A percentile compares a stretch with the other conserved stretches of the same genome.
Evolutionary conservation across 2,113 vertebrate species (phyloP).

Genomic region (Passer montanus): DNA sequence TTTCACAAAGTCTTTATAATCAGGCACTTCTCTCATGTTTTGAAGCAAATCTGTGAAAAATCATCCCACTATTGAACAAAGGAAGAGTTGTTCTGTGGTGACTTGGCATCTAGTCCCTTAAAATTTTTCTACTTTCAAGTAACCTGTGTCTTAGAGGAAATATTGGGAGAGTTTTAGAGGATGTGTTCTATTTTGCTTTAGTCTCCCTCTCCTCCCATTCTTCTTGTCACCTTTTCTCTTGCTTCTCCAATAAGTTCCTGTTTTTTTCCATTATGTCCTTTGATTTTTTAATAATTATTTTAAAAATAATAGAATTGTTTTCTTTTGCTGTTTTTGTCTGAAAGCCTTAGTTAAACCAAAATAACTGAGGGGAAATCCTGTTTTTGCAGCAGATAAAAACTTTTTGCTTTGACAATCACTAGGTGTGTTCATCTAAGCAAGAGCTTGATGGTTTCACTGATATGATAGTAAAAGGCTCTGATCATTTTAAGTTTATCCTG

Average conservation of each 20-base stretch:
- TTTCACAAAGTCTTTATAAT: neutral
- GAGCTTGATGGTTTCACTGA: constrained; percentile 9
- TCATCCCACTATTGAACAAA: no score
- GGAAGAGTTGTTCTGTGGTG: neutral
- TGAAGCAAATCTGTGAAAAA: no score
- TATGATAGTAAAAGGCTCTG: neutral
- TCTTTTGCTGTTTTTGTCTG: neutral
- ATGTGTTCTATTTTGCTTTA: neutral
- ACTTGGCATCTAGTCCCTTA: neutral
- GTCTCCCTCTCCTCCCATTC: neutral
- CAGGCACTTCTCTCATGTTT: neutral
- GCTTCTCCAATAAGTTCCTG: neutral
- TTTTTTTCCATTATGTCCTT: neutral
- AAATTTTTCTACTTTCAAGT: neutral
- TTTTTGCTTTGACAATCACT: constrained; percentile 34
- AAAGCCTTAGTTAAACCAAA: constrained; percentile 6
- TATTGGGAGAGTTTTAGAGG: neutral
- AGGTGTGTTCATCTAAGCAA: constrained; percentile 35
- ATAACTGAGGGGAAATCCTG: constrained; percentile 6
- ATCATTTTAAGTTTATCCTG: neutral
- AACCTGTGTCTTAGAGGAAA: neutral
- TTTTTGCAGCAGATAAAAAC: neutral
- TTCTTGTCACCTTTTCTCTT: neutral
- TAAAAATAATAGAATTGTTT: neutral
- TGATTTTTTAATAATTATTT: neutral